phyloP scores from a whole-genome alignment of 2,888 invertebrate genomes.

The Acanthosepion lycidas region DNA sequence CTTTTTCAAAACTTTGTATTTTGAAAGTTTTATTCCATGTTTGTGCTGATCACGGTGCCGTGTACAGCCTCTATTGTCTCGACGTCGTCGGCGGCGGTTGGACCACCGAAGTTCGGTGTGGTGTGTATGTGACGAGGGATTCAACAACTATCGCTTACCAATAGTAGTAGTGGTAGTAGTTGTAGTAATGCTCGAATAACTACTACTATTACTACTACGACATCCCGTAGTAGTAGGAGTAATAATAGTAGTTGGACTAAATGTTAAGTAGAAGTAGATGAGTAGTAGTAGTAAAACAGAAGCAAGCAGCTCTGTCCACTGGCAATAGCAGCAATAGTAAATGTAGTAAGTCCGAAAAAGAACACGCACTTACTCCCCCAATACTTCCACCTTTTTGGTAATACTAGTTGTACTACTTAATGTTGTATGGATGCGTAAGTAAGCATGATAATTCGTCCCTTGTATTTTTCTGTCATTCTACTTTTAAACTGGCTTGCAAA shows the following conservation, averaged over 20 bases:
- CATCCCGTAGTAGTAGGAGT: background rate
- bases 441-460: background rate
- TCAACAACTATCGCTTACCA: conserved; percentile 11
- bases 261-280: background rate
- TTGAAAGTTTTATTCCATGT: background rate
- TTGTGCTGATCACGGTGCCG: background rate
- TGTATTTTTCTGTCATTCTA: background rate
- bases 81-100: background rate
- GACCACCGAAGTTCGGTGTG: background rate
- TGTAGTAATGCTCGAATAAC: background rate
- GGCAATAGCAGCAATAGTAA: background rate
- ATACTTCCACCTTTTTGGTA: background rate
- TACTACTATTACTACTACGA: background rate
- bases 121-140: background rate
- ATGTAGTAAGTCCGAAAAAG: background rate
- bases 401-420: background rate
- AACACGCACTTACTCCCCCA: background rate
- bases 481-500: background rate
- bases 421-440: background rate
- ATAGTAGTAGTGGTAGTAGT: background rate
- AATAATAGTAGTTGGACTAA: background rate
- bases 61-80: conserved; percentile 8
- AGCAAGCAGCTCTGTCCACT: background rate
- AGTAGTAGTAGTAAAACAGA: background rate
- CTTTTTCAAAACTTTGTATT: background rate